A percentile compares a stretch with the other conserved stretches of the same genome.
phyloP scores from a whole-genome alignment of 2,888 invertebrate genomes.

The Dendrolimus houi region DNA sequence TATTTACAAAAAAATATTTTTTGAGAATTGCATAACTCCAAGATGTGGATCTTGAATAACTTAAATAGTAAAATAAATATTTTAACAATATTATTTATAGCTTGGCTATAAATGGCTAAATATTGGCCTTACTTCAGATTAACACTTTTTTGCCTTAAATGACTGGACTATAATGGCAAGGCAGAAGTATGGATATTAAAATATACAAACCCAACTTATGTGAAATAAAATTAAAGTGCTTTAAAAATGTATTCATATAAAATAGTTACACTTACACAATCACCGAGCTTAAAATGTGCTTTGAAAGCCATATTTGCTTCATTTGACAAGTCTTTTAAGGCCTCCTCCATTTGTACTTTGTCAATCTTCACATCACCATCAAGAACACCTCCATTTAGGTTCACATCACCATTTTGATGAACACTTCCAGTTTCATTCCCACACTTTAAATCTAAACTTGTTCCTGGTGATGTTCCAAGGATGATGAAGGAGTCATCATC shows the following conservation, averaged over 20 bases:
- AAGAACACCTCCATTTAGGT: conserved; percentile 11
- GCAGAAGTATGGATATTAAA: too few relatives aligned
- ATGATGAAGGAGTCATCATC: conserved; percentile 70
- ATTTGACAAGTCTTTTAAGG: conserved; percentile 49
- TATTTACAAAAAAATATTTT: too few relatives aligned
- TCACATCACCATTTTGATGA: conserved; percentile 3
- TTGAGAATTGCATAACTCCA: too few relatives aligned
- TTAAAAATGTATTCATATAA: too few relatives aligned
- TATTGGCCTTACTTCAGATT: too few relatives aligned
- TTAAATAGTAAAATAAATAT: too few relatives aligned
- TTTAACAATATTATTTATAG: too few relatives aligned
- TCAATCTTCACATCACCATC: conserved; percentile 25
- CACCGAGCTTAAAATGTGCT: conserved; percentile 55
- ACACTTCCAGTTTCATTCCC: conserved; percentile 27
- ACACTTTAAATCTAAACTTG: conserved; percentile 49
- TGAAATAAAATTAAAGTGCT: not conserved
- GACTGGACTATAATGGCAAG: too few relatives aligned
- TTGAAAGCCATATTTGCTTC: conserved; percentile 59
- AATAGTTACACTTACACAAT: conserved; percentile 44
- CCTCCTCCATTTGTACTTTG: conserved; percentile 50
- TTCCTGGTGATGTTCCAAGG: conserved; percentile 56
- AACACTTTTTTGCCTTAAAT: too few relatives aligned
- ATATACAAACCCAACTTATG: too few relatives aligned
- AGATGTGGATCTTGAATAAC: too few relatives aligned
- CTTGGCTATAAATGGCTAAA: too few relatives aligned